phyloP scores from a whole-genome alignment of 2,113 vertebrate species.

The Dicaeum eximium region DNA sequence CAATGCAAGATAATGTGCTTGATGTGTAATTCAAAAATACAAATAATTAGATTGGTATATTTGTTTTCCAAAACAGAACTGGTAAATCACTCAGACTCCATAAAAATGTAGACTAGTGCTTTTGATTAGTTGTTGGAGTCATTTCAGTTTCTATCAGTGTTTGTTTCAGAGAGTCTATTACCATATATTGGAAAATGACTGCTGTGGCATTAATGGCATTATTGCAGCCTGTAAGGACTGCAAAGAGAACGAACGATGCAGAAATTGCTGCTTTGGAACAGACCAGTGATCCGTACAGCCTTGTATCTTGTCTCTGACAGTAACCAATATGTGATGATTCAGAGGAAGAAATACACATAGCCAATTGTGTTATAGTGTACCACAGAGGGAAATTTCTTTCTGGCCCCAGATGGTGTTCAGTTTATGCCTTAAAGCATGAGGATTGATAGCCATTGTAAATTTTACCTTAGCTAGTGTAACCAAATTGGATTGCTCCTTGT shows the following conservation, averaged over 20 bases:
- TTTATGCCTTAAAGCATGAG: slow-evolving; percentile 56
- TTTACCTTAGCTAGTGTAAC: slow-evolving; percentile 46
- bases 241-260: slow-evolving; percentile 24
- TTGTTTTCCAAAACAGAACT: slow-evolving; percentile 1
- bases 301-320: slow-evolving; percentile 40
- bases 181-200: slow-evolving; percentile 52
- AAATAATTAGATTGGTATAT: slow-evolving; percentile 19
- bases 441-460: slow-evolving; percentile 63
- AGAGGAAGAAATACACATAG: slow-evolving; percentile 21
- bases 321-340: slow-evolving; percentile 44
- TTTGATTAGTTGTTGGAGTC: slow-evolving; percentile 24
- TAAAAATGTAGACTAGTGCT: slow-evolving; percentile 6
- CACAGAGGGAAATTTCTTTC: slow-evolving; percentile 42
- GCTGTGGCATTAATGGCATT: slow-evolving; percentile 65
- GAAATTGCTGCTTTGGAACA: slow-evolving; percentile 34
- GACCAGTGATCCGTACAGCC: slow-evolving; percentile 13
- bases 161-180: slow-evolving; percentile 57
- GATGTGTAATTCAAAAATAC: slow-evolving; percentile 42
- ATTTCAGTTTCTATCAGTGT: slow-evolving; percentile 1
- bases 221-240: slow-evolving; percentile 51
- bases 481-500: slow-evolving; percentile 54
- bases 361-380: slow-evolving; percentile 45
- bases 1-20: neutral
- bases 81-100: slow-evolving; percentile 27
- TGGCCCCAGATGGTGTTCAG: slow-evolving; percentile 47